Evolutionary conservation across 2,797 vertebrate species (phyloP), one percentile per base, ranked within the genome.

Genomic region (Etheostoma nigrum): DNA sequence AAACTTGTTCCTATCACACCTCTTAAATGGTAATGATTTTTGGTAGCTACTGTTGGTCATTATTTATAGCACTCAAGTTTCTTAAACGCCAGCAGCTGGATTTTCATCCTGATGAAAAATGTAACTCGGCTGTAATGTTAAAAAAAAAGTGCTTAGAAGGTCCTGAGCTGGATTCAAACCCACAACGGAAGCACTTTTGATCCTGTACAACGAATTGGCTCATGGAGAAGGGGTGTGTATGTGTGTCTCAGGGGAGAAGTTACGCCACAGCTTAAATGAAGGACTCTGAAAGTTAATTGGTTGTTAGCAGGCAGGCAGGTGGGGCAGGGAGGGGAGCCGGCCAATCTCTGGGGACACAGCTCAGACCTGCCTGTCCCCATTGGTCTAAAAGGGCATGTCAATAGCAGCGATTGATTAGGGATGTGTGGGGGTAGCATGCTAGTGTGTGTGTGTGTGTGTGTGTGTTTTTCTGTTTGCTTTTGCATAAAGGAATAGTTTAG

Each of bases 211-310:
- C 47, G 54, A 23, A 72, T 60, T 59, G 81, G 65, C 67, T 69
- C 57, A 69, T 21, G 47, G 67, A 65, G 78, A 40, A 12, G 7
- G 60, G 21, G 58, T 44, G 64, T 49, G 11, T 64, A 21, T 68
- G 36, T 55, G 36, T 13, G 52, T 79, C 74, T 70, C 72, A 42
- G 33, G 81, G 75, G 84, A 81, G 74, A 79, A 42, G 74, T 88
- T 83, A 63, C 65, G 81, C 72, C 45, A 40, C 48, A 42, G 64
- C 78, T 78, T 68, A 67, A 67, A 70, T 69, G 62, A 78, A 72
- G 67, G 79, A 69, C 76, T 74, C 71, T 74, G 70, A 67, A 76
- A 88, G 88, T 84, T 84, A 86, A 89, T 88, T 89, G 86, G 88
- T 84, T 91, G 85, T 86, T 90, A 79, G 85, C 70, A 77, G 55